phyloP scores from a whole-genome alignment of 1,140 invertebrate species.

The Camponotus pennsylvanicus region DNA sequence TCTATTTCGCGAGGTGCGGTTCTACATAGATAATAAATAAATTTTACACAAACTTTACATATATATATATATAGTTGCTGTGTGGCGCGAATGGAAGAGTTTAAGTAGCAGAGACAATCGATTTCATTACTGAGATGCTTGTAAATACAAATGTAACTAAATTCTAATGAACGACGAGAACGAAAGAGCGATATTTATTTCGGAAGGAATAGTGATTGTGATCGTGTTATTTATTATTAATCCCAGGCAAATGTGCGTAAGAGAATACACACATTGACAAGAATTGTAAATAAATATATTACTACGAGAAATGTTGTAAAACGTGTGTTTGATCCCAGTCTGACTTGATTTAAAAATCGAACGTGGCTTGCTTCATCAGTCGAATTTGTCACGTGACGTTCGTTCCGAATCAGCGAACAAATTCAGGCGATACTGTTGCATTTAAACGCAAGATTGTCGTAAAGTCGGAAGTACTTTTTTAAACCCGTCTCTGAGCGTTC shows the following conservation, averaged over 20 bases:
- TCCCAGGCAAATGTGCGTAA: slow-evolving; percentile 38
- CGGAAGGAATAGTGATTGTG: slow-evolving; percentile 73
- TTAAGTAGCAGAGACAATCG: slow-evolving; percentile 45
- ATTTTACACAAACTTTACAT: too few species aligned
- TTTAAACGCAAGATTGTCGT: too few species aligned
- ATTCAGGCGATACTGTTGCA: background rate
- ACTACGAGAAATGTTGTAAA: slow-evolving; percentile 46
- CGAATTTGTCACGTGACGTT: background rate
- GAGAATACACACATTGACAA: slow-evolving; percentile 42
- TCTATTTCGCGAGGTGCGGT: background rate
- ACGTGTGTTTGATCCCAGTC: background rate
- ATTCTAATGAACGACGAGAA: slow-evolving; percentile 58
- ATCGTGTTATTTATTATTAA: slow-evolving; percentile 81
- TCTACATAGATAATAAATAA: too few species aligned
- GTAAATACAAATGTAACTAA: slow-evolving; percentile 63
- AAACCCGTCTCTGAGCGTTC: background rate
- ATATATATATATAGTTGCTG: background rate
- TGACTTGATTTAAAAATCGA: background rate
- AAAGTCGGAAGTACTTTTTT: background rate
- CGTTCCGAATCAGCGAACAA: background rate
- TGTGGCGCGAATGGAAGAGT: slow-evolving; percentile 18
- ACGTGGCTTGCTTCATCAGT: background rate
- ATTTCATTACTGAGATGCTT: slow-evolving; percentile 42
- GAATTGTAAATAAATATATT: slow-evolving; percentile 80
- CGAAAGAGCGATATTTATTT: slow-evolving; percentile 77